A percentile compares a stretch with the other conserved stretches of the same genome.
Conservation (phyloP, 2,113 vertebrate species). For the Eptatretus burgeri region DNA sequence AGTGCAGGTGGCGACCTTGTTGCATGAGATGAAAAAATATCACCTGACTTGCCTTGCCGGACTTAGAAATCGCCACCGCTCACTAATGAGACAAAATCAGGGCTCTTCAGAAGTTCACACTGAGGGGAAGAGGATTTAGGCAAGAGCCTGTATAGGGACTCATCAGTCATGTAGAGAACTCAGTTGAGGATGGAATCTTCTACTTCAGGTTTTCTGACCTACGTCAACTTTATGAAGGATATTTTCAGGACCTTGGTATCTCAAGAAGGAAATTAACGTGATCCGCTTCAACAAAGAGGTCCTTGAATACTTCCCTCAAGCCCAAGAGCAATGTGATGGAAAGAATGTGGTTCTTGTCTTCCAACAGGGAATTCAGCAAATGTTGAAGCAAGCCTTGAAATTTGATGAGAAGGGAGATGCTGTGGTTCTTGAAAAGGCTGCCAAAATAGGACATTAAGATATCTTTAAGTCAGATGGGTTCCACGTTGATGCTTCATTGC, state of each 20-base stretch:
- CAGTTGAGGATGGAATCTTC: neutral
- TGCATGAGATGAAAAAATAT: neutral
- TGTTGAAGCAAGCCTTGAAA: conserved; percentile 3
- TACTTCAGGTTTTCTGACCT: conserved; percentile 2
- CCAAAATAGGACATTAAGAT: neutral
- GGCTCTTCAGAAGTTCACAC: neutral
- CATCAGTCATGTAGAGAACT: neutral
- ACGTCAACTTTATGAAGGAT: neutral
- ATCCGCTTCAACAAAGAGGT: neutral
- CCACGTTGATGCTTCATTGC: neutral
- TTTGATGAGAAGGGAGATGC: neutral
- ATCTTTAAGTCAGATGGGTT: neutral
- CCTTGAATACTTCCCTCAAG: neutral
- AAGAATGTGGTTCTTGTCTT: neutral
- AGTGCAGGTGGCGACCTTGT: neutral
- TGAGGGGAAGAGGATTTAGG: neutral
- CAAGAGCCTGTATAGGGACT: neutral
- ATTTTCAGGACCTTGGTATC: neutral
- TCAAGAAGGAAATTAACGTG: conserved; percentile 3
- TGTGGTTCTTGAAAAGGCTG: neutral
- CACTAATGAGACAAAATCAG: neutral
- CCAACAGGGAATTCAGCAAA: conserved; percentile 4
- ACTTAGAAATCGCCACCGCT: conserved; percentile 1
- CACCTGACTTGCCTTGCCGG: neutral
- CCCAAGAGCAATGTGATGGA: conserved; percentile 3